Evolutionary conservation across 2,888 invertebrate species (phyloP).

Genomic region (Pyrocoelia pectoralis): DNA sequence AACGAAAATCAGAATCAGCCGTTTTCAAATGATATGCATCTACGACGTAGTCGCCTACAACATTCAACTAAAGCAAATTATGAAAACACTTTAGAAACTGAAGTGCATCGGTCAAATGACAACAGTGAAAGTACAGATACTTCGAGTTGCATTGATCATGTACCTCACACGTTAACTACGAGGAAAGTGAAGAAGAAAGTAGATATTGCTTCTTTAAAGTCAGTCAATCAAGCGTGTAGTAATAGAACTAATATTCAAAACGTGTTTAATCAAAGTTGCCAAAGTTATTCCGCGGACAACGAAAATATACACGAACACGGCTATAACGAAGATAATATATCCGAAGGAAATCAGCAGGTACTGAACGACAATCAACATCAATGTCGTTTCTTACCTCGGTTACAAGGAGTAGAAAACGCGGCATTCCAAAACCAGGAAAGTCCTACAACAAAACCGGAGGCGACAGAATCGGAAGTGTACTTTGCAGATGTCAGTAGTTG

Average conservation of each 20-base stretch:
- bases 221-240: conserved; percentile 48
- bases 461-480: conserved; percentile 83
- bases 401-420: conserved; percentile 79
- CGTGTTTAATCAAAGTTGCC: conserved; percentile 49
- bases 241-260: conserved; percentile 61
- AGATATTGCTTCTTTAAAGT: conserved; percentile 60
- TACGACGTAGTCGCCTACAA: conserved; percentile 49
- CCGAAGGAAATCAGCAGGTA: conserved; percentile 44
- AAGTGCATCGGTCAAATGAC: conserved; percentile 55
- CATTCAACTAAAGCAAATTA: conserved; percentile 62
- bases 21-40: conserved; percentile 47
- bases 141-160: conserved; percentile 60
- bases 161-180: conserved; percentile 65
- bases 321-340: conserved; percentile 54
- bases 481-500: conserved; percentile 88
- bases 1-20: conserved; percentile 53
- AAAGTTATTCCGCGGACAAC: conserved; percentile 42
- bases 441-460: conserved; percentile 65
- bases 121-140: conserved; percentile 61
- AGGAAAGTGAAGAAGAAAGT: conserved; percentile 66
- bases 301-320: conserved; percentile 55
- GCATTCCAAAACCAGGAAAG: conserved; percentile 78
- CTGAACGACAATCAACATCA: conserved; percentile 49
- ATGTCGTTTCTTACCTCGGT: conserved; percentile 59
- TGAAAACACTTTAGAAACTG: conserved; percentile 63